These are phyloP conservation scores for Holocentrus rufus DNA, from an alignment of 2,797 vertebrate genomes.

Conservation along the genomic window DNA sequence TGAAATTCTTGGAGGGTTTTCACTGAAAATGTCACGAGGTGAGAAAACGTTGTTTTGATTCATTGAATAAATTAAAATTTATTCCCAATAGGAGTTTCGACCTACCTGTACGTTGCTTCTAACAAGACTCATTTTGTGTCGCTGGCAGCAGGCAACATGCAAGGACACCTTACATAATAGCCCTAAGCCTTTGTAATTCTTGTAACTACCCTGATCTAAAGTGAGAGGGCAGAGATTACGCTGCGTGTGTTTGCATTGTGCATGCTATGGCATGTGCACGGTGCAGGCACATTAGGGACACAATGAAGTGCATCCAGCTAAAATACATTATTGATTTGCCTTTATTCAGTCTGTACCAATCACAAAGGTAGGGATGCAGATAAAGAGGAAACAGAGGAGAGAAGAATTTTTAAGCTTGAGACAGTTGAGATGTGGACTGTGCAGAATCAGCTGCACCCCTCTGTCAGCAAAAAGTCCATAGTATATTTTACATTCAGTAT, in stretches of 20 bases:
- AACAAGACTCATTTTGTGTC: slow-evolving; percentile 38
- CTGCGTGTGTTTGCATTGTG: slow-evolving; percentile 20
- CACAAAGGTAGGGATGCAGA: background rate
- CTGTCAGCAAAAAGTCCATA: background rate
- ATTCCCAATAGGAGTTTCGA: background rate
- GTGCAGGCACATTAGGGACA: background rate
- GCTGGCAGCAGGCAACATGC: slow-evolving; percentile 5
- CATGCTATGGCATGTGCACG: background rate
- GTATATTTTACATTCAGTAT: background rate
- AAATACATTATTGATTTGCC: background rate
- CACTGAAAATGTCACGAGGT: no score
- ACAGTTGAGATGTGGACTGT: background rate
- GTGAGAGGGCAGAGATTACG: slow-evolving; percentile 61
- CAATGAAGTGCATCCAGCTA: background rate
- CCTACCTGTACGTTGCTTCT: background rate
- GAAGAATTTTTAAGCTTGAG: background rate
- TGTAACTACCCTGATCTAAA: slow-evolving; percentile 50
- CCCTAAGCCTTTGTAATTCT: slow-evolving; percentile 61
- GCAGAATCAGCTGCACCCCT: background rate
- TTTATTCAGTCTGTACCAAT: background rate
- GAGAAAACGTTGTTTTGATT: no score
- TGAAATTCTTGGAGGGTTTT: no score
- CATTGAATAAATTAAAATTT: no score
- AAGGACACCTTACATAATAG: slow-evolving; percentile 60
- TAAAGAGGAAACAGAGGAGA: background rate